Base-by-base conservation (phyloP, 2,797 vertebrate species). In the Darevskia nairensis region DNA sequence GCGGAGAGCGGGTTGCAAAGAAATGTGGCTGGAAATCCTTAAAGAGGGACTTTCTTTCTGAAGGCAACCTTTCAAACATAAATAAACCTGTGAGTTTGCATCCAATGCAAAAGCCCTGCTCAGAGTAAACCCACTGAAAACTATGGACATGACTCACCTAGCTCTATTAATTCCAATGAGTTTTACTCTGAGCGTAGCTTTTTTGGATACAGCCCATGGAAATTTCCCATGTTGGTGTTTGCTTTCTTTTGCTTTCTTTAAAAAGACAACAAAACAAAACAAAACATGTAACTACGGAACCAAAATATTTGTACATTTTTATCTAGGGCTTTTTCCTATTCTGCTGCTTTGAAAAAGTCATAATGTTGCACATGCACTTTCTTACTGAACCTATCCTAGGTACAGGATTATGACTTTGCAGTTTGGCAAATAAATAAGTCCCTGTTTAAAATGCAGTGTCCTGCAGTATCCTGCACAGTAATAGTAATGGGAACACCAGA, bases 1-100 rank as follows among this genome's bases (percentile, higher is more conserved):
- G 91, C 92, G 88, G 50, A 82, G 8, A 2, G 89, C 91, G 91
- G 91, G 87, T 95, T 90, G 91, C 85, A 85, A 80, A 91, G 86
- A 92, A 90, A 92, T 90, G 88, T 1, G 94, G 93, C 94, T 95
- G 94, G 94, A 95, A 95, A 95, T 95, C 94, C 94, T 95, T 96
- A 95, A 96, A 96, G 95, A 95, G 95, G 95, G 94, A 95, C 94
- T 46, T 0, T 44, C 0, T 94, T 92, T 91, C 94, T 95, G 94
- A 92, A 95, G 93, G 91, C 94, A 95, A 93, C 92, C 50, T 94
- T 93, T 85, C 35, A 39, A 84, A 19, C 89, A 46, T 85, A 94
- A 71, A 6, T 44, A 59, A 77, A 19, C 80, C 50, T 55, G 13
- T 64, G 61, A 19, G 61, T 19, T 64, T 64, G 19, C 61, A 61